A percentile compares a stretch with the other conserved stretches of the same genome.
phyloP scores from a whole-genome alignment of 2,797 vertebrate species.

The Megalops cyprinoides region DNA sequence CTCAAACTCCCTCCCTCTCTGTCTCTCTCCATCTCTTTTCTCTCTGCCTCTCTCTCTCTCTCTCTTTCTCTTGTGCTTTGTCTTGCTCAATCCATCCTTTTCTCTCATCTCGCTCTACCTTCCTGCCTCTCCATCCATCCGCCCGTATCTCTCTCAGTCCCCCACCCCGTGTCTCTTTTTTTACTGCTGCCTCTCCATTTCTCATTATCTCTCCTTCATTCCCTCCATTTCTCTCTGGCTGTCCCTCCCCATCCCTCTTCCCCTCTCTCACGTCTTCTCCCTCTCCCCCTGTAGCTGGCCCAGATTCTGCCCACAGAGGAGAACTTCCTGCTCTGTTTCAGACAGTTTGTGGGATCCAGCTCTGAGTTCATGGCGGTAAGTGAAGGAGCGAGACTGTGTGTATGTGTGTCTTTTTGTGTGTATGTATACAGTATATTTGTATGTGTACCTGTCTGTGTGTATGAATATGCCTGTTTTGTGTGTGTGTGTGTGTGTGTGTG shows the following conservation, averaged over 20 bases:
- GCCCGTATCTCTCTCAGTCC: not conserved
- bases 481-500: too few relatives aligned
- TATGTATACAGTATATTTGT: slow-evolving; percentile 73
- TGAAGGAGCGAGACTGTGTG: slow-evolving; percentile 41
- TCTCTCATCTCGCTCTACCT: slow-evolving; percentile 33
- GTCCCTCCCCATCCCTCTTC: slow-evolving; percentile 46
- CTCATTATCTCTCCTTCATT: not conserved
- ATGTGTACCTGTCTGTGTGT: slow-evolving; percentile 95
- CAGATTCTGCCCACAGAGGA: slow-evolving; percentile 96
- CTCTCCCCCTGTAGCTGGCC: slow-evolving; percentile 76
- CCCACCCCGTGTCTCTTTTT: too few relatives aligned
- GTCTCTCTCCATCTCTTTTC: not conserved
- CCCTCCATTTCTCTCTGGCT: slow-evolving; percentile 36
- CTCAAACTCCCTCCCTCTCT: not conserved
- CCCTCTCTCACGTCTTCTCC: slow-evolving; percentile 16
- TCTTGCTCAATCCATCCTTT: not conserved
- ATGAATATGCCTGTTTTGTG: slow-evolving; percentile 95
- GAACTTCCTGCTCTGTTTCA: slow-evolving; percentile 94
- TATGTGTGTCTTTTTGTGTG: slow-evolving; percentile 12
- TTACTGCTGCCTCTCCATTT: not conserved
- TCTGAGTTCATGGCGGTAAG: slow-evolving; percentile 91
- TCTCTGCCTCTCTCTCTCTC: slow-evolving; percentile 36
- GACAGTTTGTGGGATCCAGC: slow-evolving; percentile 93
- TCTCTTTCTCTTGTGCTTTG: slow-evolving; percentile 22
- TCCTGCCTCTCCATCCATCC: slow-evolving; percentile 26